These are phyloP conservation scores for Threskiornis aethiopicus DNA, from an alignment of 2,797 vertebrate species.

Conservation along the genomic window DNA sequence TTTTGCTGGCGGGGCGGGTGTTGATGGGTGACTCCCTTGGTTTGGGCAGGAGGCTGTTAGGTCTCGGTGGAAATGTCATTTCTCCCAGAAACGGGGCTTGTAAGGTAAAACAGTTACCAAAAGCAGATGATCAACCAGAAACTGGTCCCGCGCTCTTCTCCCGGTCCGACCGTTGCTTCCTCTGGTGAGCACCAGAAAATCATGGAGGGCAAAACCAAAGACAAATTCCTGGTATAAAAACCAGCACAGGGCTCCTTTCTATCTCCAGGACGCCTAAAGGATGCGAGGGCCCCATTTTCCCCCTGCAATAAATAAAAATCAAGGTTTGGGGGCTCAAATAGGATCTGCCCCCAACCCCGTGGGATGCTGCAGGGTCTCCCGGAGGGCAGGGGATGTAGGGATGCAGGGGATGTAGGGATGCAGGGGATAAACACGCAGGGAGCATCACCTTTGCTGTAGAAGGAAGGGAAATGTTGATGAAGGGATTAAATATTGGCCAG, in stretches of 20 bases:
- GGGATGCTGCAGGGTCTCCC: neutral
- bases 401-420: neutral
- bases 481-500: neutral
- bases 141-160: neutral
- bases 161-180: accelerated
- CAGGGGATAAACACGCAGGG: neutral
- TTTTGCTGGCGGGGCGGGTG: neutral
- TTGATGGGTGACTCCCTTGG: neutral
- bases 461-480: neutral
- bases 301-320: neutral
- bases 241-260: neutral
- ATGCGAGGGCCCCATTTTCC: accelerated
- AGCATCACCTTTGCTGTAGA: neutral
- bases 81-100: accelerated
- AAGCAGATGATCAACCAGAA: neutral
- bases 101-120: neutral
- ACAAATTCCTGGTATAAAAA: neutral
- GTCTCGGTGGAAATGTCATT: neutral
- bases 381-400: neutral
- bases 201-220: neutral
- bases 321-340: neutral
- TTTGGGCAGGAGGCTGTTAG: neutral
- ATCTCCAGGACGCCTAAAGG: neutral
- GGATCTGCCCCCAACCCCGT: accelerated
- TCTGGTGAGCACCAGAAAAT: neutral